A percentile compares a stretch with the other conserved stretches of the same genome.
Evolutionary conservation across 2,113 vertebrate species (phyloP).

Genomic region (Pseudonaja textilis): DNA sequence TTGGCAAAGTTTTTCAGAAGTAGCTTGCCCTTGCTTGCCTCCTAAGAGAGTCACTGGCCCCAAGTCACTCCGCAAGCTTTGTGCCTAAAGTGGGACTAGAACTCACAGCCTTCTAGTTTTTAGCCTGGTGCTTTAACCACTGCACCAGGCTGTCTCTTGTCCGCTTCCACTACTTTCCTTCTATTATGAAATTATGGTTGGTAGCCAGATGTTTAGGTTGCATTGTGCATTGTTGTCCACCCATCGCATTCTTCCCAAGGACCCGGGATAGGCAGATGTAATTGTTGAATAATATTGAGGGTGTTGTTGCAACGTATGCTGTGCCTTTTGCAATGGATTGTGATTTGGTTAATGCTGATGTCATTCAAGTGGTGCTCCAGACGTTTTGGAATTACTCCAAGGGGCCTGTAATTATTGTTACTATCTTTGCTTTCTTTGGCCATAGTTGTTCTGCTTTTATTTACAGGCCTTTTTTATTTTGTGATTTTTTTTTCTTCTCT

Average conservation of each 20-base stretch:
- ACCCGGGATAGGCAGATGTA: neutral
- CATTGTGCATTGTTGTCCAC: neutral
- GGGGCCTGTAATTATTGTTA: neutral
- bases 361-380: neutral
- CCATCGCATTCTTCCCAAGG: neutral
- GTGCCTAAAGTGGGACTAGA: neutral
- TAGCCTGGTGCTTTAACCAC: neutral
- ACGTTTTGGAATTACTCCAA: neutral
- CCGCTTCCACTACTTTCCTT: neutral
- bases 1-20: neutral
- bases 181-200: neutral
- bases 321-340: neutral
- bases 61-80: neutral
- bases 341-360: neutral
- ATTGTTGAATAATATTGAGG: neutral
- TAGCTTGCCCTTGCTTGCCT: neutral
- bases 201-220: neutral
- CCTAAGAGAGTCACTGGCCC: neutral
- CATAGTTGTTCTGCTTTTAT: neutral
- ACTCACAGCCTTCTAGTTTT: neutral
- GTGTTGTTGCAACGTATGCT: neutral
- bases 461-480: neutral
- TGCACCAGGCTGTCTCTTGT: neutral
- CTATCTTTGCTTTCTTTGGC: neutral
- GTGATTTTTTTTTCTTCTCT: neutral